Base-by-base conservation (phyloP, 2,113 vertebrate species). In the Carollia perspicillata region DNA sequence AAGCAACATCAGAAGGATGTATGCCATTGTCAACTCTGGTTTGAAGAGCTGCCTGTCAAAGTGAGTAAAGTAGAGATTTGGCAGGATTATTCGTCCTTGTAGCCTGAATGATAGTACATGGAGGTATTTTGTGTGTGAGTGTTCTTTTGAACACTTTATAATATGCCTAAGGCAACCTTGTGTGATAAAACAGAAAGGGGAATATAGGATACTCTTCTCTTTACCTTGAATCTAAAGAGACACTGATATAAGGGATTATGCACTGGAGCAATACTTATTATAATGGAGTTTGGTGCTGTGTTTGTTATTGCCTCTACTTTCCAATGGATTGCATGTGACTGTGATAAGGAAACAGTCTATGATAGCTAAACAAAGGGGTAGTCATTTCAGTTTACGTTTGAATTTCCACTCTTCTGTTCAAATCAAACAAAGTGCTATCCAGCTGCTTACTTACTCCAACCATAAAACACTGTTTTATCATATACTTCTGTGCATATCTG, bases 361-460 rank as follows among this genome's bases (percentile, higher is more conserved):
- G 65, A 95, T 80, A 98, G 71, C 93, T 72, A 81, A 93, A 98
- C 97, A 98, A 98, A 98, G 86, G 35, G 26, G 58, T n/a, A 97
- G 93, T 97, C 97, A 92, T 96, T 97, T 89, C 89, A 44, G 75
- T 93, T 95, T 90, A 85, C 92, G 91, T 97, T 96, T 97, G 91
- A 97, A 96, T 93, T 95, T 97, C 85, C 89, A 96, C 49, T 81
- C 93, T 89, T 84, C 94, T 94, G 58, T 84, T 94, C 95, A 95
- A 81, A 92, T 97, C 97, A 95, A 97, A 97, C 97, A 95, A 94
- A 96, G 87, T 63, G 89, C 7, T 93, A 80, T 91, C 78, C 93
- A 97, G 89, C 93, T 98, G 94, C 89, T 96, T 86, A 53, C 75
- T 92, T 89, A 88, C 35, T 78, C 86, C 44, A 96, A 90, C 85